Percentiles rank a stretch among this genome's conserved stretches.
Conservation (phyloP, 2,888 invertebrate species). For the Synergus itoensis region DNA sequence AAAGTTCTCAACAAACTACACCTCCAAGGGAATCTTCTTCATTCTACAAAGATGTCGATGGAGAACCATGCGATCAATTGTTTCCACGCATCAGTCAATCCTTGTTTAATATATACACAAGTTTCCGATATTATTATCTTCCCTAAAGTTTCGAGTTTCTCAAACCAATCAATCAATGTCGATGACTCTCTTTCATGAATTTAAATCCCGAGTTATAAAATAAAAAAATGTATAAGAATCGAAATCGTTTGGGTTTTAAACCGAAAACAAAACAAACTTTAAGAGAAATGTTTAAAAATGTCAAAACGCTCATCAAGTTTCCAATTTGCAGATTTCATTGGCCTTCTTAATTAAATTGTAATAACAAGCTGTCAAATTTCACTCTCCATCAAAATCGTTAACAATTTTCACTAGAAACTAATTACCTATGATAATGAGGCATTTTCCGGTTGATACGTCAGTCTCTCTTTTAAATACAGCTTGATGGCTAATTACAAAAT, state of each 20-base stretch:
- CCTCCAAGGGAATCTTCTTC: constrained; percentile 20
- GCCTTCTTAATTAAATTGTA: too few relatives aligned
- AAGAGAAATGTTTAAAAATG: too few relatives aligned
- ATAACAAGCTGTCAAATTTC: not conserved
- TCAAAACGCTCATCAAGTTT: too few relatives aligned
- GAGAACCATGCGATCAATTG: constrained; percentile 1
- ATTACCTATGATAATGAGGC: not conserved
- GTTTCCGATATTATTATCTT: not conserved
- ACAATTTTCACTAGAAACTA: not conserved
- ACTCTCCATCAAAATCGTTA: not conserved
- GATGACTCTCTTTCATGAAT: not conserved
- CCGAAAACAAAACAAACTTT: too few relatives aligned
- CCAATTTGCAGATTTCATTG: too few relatives aligned
- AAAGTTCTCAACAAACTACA: constrained; percentile 18
- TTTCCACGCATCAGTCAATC: constrained; percentile 22
- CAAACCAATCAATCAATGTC: not conserved
- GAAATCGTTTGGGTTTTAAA: too few relatives aligned
- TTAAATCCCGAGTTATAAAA: not conserved
- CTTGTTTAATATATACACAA: not conserved
- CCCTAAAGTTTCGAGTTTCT: not conserved
- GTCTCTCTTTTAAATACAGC: constrained; percentile 29
- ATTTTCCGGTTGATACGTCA: constrained; percentile 25
- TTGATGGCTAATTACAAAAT: constrained; percentile 33
- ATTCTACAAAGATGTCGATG: constrained; percentile 8
- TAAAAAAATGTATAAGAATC: too few relatives aligned